Evolutionary conservation across 2,888 invertebrate genomes (phyloP), one percentile per base, ranked within the genome.

Genomic region (Heliconius hortense): DNA sequence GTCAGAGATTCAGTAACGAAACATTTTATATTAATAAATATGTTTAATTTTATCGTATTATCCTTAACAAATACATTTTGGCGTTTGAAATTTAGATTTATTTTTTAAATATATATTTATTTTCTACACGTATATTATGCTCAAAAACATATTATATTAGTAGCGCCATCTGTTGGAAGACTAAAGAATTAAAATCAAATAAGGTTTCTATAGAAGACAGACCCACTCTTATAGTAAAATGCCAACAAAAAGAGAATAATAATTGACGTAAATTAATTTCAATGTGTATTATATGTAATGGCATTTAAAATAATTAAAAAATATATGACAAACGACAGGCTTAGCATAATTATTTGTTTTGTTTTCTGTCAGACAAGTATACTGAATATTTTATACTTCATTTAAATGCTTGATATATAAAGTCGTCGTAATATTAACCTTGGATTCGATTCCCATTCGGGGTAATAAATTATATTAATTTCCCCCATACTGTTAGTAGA

Each of bases 121-220:
- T 48, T 48, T 7, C 48, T 18, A 18, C 18, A 48, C 18, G 18
- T 48, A 18, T 48, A 43, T 53, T 11, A 15, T 43, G 18, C 0
- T n/a, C 10, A n/a, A 2, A 26, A 66, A 24, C 5, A 39, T 70
- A 35, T 21, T 24, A 26, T 53, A 56, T 62, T 15, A 64, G 69
- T 59, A 56, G 56, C 74, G 70, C 74, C 74, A 74, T 74, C 74
- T 74, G 10, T 74, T 13, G 39, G n/a, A 21, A 15, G n/a, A 21
- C 24, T 11, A 13, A 2, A 10, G 15, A 56, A 70, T 26, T 74
- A 43, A 11, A 15, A 43, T 7, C 1, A 39, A 26, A 48, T 48
- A 62, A 71, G n/a, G 59, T 13, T 48, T 31, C 3, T 56, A n/a
- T 56, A 8, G 10, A n/a, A 56, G n/a, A 56, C n/a, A 10, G 53